Percentiles rank a stretch among this genome's conserved stretches.
Conservation (phyloP, 1,140 invertebrate genomes). For the Heliconius hewitsoni region DNA sequence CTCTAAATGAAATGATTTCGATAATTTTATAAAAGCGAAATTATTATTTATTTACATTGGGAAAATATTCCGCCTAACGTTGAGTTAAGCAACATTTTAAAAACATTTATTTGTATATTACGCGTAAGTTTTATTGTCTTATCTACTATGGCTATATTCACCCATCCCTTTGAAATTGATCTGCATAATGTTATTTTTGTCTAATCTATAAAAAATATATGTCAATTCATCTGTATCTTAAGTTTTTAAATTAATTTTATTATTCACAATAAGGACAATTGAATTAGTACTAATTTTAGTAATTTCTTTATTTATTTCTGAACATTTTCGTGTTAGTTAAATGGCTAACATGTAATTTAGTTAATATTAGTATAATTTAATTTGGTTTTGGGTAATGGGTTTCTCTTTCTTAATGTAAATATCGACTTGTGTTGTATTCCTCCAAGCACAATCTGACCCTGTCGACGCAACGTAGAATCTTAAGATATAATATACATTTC, state of each 20-base stretch:
- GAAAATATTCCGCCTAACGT: constrained; percentile 60
- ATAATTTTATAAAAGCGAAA: neutral
- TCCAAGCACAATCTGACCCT: neutral
- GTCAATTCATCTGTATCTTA: neutral
- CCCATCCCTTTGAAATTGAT: neutral
- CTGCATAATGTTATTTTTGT: constrained; percentile 9
- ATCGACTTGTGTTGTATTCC: constrained; percentile 18
- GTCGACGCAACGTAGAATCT: constrained; percentile 11
- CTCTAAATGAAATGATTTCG: constrained; percentile 5
- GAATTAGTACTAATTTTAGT: constrained; percentile 9
- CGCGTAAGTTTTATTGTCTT: constrained; percentile 22
- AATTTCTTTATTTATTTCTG: constrained; percentile 14
- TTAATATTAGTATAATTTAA: constrained; percentile 21
- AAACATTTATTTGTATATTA: constrained; percentile 33
- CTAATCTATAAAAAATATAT: neutral
- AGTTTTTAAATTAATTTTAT: neutral
- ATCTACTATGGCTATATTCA: neutral
- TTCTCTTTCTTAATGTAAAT: constrained; percentile 48
- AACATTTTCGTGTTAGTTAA: constrained; percentile 4
- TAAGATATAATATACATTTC: constrained; percentile 24
- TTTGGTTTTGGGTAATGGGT: constrained; percentile 46
- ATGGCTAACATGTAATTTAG: neutral
- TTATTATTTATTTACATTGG: constrained; percentile 39
- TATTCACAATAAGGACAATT: neutral
- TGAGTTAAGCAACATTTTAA: constrained; percentile 57